A percentile compares a stretch with the other conserved stretches of the same genome.
Conservation (phyloP, 2,888 invertebrate species). For the Cryptus viduatorius region DNA sequence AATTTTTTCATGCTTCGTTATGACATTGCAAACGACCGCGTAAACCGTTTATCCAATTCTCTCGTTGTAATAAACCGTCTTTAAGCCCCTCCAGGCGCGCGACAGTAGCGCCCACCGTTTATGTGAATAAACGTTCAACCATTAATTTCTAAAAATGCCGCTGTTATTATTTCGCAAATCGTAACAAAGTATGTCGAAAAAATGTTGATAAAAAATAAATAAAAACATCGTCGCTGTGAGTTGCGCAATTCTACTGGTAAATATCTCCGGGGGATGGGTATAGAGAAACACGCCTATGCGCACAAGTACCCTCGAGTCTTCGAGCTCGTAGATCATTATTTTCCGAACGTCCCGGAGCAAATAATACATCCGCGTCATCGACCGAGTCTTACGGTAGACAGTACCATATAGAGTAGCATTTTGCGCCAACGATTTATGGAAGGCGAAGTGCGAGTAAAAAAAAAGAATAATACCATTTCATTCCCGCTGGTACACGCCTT, state of each 20-base stretch:
- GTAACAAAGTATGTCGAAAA: no score
- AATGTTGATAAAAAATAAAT: no score
- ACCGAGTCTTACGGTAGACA: background rate
- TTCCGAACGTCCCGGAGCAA: background rate
- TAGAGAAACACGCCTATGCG: background rate
- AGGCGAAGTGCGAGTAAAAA: constrained; percentile 12
- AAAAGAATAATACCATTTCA: background rate
- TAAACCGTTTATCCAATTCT: no score
- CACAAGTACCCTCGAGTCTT: background rate
- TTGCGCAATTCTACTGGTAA: no score
- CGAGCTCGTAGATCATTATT: constrained; percentile 9
- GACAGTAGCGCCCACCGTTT: no score
- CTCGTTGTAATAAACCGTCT: no score
- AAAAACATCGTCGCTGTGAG: no score
- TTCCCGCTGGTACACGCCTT: background rate
- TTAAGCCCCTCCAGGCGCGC: no score
- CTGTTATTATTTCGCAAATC: no score
- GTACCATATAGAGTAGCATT: constrained; percentile 5
- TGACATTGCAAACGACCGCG: background rate
- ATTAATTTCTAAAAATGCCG: no score
- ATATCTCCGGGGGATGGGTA: background rate
- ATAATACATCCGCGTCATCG: constrained; percentile 23
- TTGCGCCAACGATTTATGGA: constrained; percentile 20
- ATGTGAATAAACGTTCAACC: no score
- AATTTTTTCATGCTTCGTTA: background rate